A percentile compares a stretch with the other conserved stretches of the same genome.
These are phyloP conservation scores for Eciton burchellii DNA, from an alignment of 1,140 invertebrate species.

Conservation along the genomic window DNA sequence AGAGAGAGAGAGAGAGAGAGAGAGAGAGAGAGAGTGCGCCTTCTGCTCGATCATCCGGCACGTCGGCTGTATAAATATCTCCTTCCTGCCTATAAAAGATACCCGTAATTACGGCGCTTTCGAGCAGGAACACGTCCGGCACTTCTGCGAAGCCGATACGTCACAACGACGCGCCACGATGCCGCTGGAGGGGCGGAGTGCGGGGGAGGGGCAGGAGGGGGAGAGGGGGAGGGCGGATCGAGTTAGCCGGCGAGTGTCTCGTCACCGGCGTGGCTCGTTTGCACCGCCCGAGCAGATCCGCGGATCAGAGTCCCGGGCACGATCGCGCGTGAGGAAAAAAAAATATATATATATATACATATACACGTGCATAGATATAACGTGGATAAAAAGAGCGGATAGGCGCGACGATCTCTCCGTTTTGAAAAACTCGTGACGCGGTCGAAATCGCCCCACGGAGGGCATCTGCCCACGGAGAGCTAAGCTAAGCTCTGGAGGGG, in stretches of 20 bases:
- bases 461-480: constrained; percentile 26
- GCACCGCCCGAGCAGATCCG: constrained; percentile 71
- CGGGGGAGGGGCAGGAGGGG: not conserved
- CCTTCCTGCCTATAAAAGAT: constrained; percentile 82
- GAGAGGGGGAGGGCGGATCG: not conserved
- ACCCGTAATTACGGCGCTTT: constrained; percentile 82
- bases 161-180: constrained; percentile 41
- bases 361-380: not conserved
- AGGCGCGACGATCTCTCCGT: constrained; percentile 63
- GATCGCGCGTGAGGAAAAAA: constrained; percentile 67
- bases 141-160: constrained; percentile 69
- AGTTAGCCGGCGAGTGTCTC: constrained; percentile 55
- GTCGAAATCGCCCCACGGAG: constrained; percentile 26
- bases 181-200: not conserved
- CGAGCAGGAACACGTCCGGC: constrained; percentile 79
- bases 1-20: constrained; percentile 76
- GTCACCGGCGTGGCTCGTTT: constrained; percentile 67
- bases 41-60: constrained; percentile 83
- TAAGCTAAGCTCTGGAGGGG: no score
- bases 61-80: constrained; percentile 84
- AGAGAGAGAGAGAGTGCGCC: constrained; percentile 51
- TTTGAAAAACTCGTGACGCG: constrained; percentile 67
- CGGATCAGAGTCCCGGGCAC: constrained; percentile 72
- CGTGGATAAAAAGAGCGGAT: constrained; percentile 39
- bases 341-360: no score